phyloP scores from a whole-genome alignment of 1,140 invertebrate genomes.

The Drosophila ambigua region DNA sequence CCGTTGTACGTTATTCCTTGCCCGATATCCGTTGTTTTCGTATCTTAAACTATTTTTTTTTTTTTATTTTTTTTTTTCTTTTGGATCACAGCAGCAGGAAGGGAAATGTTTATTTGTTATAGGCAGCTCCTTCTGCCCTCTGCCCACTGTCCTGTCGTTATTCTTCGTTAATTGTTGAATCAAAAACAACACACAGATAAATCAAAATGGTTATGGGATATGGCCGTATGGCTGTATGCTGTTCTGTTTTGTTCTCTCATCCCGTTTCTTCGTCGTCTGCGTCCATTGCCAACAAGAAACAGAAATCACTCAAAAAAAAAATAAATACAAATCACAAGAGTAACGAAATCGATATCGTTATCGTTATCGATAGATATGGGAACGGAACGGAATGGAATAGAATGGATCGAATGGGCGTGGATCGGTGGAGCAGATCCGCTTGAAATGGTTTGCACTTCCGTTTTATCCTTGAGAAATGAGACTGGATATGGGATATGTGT shows the following conservation, averaged over 20 bases:
- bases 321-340: constrained; percentile 12
- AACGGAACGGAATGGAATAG: too few relatives aligned
- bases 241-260: too few relatives aligned
- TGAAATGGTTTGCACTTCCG: not conserved
- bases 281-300: constrained; percentile 41
- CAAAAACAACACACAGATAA: too few relatives aligned
- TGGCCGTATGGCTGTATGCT: too few relatives aligned
- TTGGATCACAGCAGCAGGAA: constrained; percentile 11
- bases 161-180: too few relatives aligned
- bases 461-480: constrained; percentile 19
- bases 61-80: not conserved
- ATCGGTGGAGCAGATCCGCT: too few relatives aligned
- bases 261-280: constrained; percentile 30
- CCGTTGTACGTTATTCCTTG: too few relatives aligned
- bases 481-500: not conserved
- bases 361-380: not conserved
- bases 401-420: too few relatives aligned
- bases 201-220: too few relatives aligned
- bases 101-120: not conserved
- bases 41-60: not conserved
- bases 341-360: not conserved
- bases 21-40: not conserved
- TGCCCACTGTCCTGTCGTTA: too few relatives aligned
- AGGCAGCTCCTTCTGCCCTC: too few relatives aligned
- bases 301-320: constrained; percentile 15